These are phyloP conservation scores for Pomatorhinus ruficollis DNA, from an alignment of 2,113 vertebrate genomes.

Conservation along the genomic window DNA sequence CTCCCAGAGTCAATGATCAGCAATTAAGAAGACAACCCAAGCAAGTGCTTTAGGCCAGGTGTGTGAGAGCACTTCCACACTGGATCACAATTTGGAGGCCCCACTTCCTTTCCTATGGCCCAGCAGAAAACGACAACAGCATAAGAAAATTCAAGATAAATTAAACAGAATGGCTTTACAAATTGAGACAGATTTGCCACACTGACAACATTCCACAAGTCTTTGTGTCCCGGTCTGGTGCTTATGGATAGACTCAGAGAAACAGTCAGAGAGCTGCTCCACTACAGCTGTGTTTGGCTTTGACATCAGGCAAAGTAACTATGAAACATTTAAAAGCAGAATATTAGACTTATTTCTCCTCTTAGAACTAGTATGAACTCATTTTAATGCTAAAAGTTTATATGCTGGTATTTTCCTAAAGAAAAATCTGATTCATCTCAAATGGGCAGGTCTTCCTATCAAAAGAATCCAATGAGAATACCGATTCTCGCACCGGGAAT, in stretches of 20 bases:
- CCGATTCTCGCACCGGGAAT: not conserved
- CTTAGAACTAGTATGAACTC: not conserved
- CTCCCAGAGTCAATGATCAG: not conserved
- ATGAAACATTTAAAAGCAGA: not conserved
- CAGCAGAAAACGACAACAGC: not conserved
- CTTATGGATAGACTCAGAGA: not conserved
- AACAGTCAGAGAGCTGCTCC: not conserved
- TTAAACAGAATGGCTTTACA: not conserved
- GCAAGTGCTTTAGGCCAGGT: not conserved
- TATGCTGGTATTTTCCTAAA: not conserved
- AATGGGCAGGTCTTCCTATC: not conserved
- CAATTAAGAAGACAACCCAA: not conserved
- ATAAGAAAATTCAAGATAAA: not conserved
- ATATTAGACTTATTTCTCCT: not conserved
- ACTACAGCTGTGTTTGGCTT: not conserved
- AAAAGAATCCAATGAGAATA: not conserved
- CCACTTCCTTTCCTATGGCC: not conserved
- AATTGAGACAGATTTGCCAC: not conserved
- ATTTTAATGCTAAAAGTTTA: not conserved
- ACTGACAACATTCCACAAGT: accelerated
- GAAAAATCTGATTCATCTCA: not conserved
- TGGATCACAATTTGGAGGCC: not conserved
- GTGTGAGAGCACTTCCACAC: not conserved
- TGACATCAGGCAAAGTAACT: not conserved
- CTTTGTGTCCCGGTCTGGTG: not conserved